Base-by-base conservation (phyloP, 1,140 invertebrate species). In the Mycetomoellerius zeteki region DNA sequence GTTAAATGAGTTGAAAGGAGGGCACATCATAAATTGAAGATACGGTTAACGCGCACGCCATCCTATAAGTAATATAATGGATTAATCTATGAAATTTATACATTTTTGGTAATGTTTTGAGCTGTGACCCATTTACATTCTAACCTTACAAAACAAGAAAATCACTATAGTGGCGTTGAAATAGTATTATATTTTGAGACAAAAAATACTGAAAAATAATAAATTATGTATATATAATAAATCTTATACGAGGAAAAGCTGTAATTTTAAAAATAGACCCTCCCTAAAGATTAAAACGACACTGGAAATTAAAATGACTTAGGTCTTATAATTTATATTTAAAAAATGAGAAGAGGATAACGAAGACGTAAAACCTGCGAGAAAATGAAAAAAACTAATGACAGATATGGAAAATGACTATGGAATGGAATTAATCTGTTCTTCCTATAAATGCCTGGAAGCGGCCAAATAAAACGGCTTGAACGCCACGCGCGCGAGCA, bases 221-320 rank as follows among this genome's bases (percentile, higher is more conserved):
- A 43, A 43, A 43, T 43, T 43, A 43, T 43, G 10, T 10, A 43
- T 43, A 43, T 43, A 43, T 10, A 43, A 43, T 10, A 10, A 10
- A 43, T 43, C 37, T 10, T 43, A 43, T 43, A 10, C 37, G 37
- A 12, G 37, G 8, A 43, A 43, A 43, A 43, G 8, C 10, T 3
- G 37, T 43, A 43, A 43, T 43, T 43, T 43, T 10, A 43, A 43
- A 43, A 43, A 43, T 43, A 43, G 10, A 43, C 2, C 33, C 7
- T 43, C 19, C n/a, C 6, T 54, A 54, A n/a, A 54, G 19, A 6
- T 78, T 65, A 90, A 78, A 65, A 21, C 62, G 16, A 21, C n/a
- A 21, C 30, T 87, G 73, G 33, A 89, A 89, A 88, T 82, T 71
- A 89, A n/a, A 72, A 76, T 81, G 56, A 56, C 12, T 43, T 71